Evolutionary conservation across 2,113 vertebrate species (phyloP).

Genomic region (Pituophis catenifer): DNA sequence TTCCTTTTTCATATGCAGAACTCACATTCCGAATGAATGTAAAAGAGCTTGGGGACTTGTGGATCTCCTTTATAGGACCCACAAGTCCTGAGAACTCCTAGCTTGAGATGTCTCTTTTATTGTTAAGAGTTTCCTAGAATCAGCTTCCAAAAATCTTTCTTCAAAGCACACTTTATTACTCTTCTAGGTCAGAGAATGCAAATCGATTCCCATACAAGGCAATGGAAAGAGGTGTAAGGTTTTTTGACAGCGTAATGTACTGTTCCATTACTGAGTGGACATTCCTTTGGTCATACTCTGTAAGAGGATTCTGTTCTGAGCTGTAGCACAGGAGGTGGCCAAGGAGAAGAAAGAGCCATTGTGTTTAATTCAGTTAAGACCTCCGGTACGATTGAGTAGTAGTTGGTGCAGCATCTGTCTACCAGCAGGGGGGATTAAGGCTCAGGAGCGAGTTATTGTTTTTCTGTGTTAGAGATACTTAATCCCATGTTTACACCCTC

Average conservation of each 20-base stretch:
- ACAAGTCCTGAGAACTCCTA: background rate
- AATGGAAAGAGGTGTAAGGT: background rate
- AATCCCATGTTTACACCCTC: slow-evolving; percentile 31
- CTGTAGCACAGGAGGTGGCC: slow-evolving; percentile 1
- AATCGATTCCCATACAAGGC: background rate
- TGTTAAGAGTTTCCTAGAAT: background rate
- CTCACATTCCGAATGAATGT: background rate
- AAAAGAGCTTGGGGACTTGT: background rate
- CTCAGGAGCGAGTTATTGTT: background rate
- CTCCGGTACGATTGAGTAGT: background rate
- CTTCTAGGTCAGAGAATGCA: background rate
- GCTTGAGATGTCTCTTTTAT: background rate
- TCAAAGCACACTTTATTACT: background rate
- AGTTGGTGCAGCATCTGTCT: slow-evolving; percentile 29
- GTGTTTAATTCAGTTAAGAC: slow-evolving; percentile 1
- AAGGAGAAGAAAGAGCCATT: slow-evolving; percentile 1
- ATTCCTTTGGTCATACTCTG: background rate
- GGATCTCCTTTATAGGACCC: background rate
- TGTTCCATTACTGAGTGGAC: background rate
- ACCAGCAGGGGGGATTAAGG: slow-evolving; percentile 19
- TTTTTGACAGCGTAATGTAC: background rate
- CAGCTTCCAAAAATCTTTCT: background rate
- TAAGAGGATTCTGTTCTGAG: slow-evolving; percentile 11
- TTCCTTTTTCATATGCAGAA: background rate
- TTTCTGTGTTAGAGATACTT: slow-evolving; percentile 17